Conservation (phyloP, 2,113 vertebrate genomes). For the Varanus salvator region DNA sequence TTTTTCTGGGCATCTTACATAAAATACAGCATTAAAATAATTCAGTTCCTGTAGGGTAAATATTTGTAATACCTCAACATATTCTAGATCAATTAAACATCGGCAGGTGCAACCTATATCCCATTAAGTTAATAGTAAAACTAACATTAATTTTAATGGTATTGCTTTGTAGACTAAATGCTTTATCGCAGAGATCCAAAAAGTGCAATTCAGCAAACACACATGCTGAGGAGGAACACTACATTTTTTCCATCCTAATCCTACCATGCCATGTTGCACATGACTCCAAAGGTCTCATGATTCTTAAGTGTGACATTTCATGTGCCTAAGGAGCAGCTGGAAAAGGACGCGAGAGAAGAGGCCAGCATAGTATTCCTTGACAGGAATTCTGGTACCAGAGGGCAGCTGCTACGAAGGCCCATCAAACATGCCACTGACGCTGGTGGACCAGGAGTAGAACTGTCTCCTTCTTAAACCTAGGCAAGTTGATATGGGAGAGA, state of each 20-base stretch:
- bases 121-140: slow-evolving; percentile 3
- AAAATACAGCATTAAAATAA: slow-evolving; percentile 57
- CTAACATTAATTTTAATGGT: slow-evolving; percentile 14
- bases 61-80: slow-evolving; percentile 47
- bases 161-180: neutral
- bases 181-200: neutral
- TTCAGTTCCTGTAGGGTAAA: slow-evolving; percentile 16
- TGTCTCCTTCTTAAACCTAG: no score
- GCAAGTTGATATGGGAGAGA: no score
- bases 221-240: neutral
- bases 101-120: neutral
- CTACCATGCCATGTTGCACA: neutral
- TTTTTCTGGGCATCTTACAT: slow-evolving; percentile 6
- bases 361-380: no score
- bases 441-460: no score
- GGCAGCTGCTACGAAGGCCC: no score
- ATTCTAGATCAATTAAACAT: slow-evolving; percentile 20
- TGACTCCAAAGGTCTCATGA: neutral
- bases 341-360: neutral
- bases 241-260: neutral
- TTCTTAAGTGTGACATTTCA: neutral
- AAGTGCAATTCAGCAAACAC: neutral
- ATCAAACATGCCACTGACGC: no score
- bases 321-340: neutral
- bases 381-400: neutral